These are phyloP conservation scores for Tetrax tetrax DNA, from an alignment of 2,113 vertebrate species.

Conservation along the genomic window DNA sequence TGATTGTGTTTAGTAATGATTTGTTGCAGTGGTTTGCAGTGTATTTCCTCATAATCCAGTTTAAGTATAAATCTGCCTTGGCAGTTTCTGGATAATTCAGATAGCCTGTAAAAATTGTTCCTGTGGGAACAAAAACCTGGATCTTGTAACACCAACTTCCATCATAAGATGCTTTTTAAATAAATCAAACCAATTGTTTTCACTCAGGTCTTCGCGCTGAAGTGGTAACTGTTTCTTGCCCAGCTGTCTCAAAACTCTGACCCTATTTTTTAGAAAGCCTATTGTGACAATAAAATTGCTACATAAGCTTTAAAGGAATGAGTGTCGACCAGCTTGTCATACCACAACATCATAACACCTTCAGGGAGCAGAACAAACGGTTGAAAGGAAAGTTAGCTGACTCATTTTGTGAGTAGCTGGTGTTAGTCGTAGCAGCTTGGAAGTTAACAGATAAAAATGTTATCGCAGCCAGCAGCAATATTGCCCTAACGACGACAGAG, in stretches of 20 bases:
- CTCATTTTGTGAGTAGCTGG: slow-evolving; percentile 68
- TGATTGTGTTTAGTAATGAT: slow-evolving; percentile 6
- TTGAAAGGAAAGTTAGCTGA: slow-evolving; percentile 75
- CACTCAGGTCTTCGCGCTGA: not conserved
- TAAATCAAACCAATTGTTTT: slow-evolving; percentile 27
- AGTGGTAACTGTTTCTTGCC: not conserved
- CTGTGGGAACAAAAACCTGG: not conserved
- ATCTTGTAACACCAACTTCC: not conserved
- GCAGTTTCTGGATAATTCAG: not conserved
- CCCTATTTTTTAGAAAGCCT: slow-evolving; percentile 33
- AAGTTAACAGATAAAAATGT: slow-evolving; percentile 68
- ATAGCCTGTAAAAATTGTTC: not conserved
- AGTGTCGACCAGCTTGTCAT: slow-evolving; percentile 39
- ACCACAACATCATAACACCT: slow-evolving; percentile 57
- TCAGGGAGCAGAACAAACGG: slow-evolving; percentile 60
- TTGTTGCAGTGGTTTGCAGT: not conserved
- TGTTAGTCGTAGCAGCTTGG: slow-evolving; percentile 49
- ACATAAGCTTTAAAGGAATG: slow-evolving; percentile 54
- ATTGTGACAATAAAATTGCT: slow-evolving; percentile 43
- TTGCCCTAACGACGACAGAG: slow-evolving; percentile 30
- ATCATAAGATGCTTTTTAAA: not conserved
- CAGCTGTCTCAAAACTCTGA: slow-evolving; percentile 19
- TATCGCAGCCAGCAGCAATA: slow-evolving; percentile 62
- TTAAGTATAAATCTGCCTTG: not conserved
- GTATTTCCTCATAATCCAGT: not conserved